A percentile compares a stretch with the other conserved stretches of the same genome.
Evolutionary conservation across 1,140 invertebrate genomes (phyloP).

Genomic region (Microplitis demolitor): DNA sequence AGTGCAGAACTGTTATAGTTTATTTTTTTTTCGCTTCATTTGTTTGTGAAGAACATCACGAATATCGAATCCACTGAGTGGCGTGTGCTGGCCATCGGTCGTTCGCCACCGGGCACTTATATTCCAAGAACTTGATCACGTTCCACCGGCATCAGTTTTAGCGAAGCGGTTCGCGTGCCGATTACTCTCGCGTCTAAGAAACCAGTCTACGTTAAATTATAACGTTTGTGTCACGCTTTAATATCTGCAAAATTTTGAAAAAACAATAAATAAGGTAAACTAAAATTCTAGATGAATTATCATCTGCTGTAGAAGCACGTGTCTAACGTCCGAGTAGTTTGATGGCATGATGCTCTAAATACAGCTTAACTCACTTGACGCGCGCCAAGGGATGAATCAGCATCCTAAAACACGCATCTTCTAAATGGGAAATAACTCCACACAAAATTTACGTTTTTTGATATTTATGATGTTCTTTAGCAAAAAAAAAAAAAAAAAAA

Average conservation of each 20-base stretch:
- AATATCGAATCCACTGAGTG: too few relatives aligned
- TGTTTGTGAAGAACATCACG: too few relatives aligned
- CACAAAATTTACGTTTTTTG: too few relatives aligned
- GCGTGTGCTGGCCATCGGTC: background rate
- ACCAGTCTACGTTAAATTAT: conserved; percentile 21
- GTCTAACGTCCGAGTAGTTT: conserved; percentile 11
- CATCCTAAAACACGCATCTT: background rate
- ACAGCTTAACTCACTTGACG: background rate
- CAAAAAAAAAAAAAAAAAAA: too few relatives aligned
- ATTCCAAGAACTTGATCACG: conserved; percentile 15
- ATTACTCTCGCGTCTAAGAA: conserved; percentile 8
- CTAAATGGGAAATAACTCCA: too few relatives aligned
- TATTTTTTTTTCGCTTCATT: too few relatives aligned
- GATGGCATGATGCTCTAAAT: too few relatives aligned
- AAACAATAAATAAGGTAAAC: background rate
- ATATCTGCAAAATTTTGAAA: too few relatives aligned
- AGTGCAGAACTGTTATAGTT: too few relatives aligned
- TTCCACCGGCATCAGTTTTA: background rate
- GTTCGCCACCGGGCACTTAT: background rate
- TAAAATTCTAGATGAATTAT: background rate
- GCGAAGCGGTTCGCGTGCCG: conserved; percentile 18
- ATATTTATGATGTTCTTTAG: too few relatives aligned
- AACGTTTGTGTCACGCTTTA: background rate
- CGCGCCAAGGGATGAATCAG: background rate
- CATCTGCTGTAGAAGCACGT: conserved; percentile 11